Base-by-base conservation (phyloP, 92 coral and sea anemone genomes). In the Isaurus tuberculatus region DNA sequence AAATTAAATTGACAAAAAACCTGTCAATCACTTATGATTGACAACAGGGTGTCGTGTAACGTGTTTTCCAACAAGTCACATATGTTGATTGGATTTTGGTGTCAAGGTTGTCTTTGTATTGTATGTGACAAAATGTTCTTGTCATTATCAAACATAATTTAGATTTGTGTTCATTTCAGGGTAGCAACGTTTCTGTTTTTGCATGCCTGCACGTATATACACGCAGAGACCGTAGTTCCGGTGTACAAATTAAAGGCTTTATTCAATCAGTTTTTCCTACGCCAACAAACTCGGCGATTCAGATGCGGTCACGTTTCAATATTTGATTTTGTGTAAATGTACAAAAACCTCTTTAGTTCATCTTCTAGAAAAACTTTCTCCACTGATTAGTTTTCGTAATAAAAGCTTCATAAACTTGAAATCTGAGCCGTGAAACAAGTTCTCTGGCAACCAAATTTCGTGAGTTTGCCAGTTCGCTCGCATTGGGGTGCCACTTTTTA, bases 21-120 rank as follows among this genome's bases (percentile, higher is more conserved):
- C 80, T 93, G 98, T 93, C 98, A 86, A 75, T 91, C 98, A 91
- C 74, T n/a, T 72, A 34, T 91, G 95, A 93, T 61, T 86, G 98
- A 91, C 90, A 85, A 40, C 32, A 26, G 16, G 87, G 49, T 64
- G 86, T 5, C 36, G 55, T 61, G 68, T 36, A 77, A 77, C 82
- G 70, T 77, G 70, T 77, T 77, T 11, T 77, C 32, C 70, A 58
- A 77, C 82, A 77, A 57, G 82, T 40, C 46, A 40, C 46, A 40
- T 40, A 40, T 77, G 69, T 57, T 77, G 82, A 77, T 77, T 58
- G 82, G 82, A 33, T 58, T 40, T 58, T 42, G 26, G 51, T 36
- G 68, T 11, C 23, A 77, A 61, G 58, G 58, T 20, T 43, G 31
- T 28, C 30, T 55, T 77, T 77, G 17, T 23, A 40, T 51, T 34